phyloP scores from a whole-genome alignment of 1,140 invertebrate genomes.

The Zeugodacus cucurbitae region DNA sequence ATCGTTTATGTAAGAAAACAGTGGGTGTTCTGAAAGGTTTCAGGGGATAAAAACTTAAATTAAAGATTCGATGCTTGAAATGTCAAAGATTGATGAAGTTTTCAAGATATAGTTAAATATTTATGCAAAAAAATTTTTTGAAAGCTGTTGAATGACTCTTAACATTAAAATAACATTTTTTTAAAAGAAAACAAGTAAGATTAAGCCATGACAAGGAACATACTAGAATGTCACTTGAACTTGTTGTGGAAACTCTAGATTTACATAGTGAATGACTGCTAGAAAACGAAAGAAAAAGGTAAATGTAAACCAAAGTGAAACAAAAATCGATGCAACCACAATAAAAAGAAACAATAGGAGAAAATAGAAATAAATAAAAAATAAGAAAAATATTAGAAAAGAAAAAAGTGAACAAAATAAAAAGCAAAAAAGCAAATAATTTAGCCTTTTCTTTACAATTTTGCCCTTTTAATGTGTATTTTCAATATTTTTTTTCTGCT shows the following conservation, averaged over 20 bases:
- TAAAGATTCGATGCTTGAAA: no score
- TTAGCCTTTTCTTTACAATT: not conserved
- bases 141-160: no score
- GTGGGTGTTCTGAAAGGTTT: no score
- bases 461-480: not conserved
- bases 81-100: no score
- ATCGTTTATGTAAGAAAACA: no score
- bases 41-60: no score
- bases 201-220: no score
- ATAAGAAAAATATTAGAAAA: not conserved
- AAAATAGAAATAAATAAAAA: not conserved
- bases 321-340: not conserved
- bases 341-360: not conserved
- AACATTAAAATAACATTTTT: no score
- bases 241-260: slow-evolving; percentile 2
- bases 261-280: not conserved
- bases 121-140: no score
- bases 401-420: not conserved
- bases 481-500: not conserved
- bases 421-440: not conserved
- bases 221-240: not conserved
- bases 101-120: no score
- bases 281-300: not conserved
- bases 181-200: no score
- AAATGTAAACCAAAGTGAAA: not conserved